Base-by-base conservation (phyloP, 2,888 invertebrate genomes). In the Drosophila lutescens region DNA sequence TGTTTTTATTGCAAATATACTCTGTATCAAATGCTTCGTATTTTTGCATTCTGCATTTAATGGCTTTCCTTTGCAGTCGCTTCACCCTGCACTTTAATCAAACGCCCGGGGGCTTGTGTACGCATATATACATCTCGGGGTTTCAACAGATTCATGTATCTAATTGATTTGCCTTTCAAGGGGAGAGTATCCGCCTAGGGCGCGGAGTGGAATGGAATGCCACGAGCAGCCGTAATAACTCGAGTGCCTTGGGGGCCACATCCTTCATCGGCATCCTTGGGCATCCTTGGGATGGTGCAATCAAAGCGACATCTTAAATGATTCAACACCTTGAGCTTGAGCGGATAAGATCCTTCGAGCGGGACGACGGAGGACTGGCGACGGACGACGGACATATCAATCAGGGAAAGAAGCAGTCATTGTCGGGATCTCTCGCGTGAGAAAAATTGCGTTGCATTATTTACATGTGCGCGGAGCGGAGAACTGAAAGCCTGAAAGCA, bases 401-500 rank as follows among this genome's bases (percentile, higher is more conserved):
- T 85, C 85, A 85, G 80, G 74, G 53, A 23, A 38, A 47, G 15
- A 36, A 32, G 15, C 32, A 40, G 69, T 69, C 66, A 66, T 66
- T 66, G 66, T 66, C 46, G 30, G 30, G 26, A 54, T 26, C 56
- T 44, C 30, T n/a, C 76, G 76, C 59, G 77, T 54, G 80, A 89
- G 88, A 79, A 87, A 85, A 87, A 85, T 89, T 74, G 80, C 63
- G 73, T 72, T 85, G 88, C 88, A 89, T 85, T 85, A 85, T 89
- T 85, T 86, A 89, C 88, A 79, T 78, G 86, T 66, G 23, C 66
- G 86, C 74, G 72, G 83, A 20, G 65, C 74, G 72, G 83, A 20
- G 65, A 65, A 74, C 87, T 6, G 26, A 26, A 30, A 8, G 79
- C 78, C 89, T 85, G 89, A 87, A 85, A 89, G 89, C 88, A 85